phyloP scores from a whole-genome alignment of 1,140 invertebrate genomes.

The Paraescarpia echinospica region DNA sequence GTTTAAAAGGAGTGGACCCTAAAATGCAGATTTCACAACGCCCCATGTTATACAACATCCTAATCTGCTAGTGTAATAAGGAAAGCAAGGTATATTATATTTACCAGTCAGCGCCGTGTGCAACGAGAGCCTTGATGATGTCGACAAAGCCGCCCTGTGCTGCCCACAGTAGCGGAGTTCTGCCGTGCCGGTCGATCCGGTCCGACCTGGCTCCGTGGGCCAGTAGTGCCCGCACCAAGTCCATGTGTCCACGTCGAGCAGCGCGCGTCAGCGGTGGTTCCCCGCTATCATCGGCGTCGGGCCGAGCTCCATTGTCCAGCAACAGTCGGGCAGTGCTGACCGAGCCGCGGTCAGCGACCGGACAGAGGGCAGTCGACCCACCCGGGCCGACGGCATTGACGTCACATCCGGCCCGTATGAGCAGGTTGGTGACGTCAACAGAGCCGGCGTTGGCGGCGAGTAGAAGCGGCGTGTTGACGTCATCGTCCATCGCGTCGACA shows the following conservation, averaged over 20 bases:
- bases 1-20: no score
- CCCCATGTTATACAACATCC: background rate
- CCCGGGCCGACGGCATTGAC: background rate
- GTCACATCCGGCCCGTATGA: slow-evolving; percentile 14
- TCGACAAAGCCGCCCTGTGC: slow-evolving; percentile 16
- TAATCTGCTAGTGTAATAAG: no score
- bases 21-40: slow-evolving; percentile 50
- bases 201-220: slow-evolving; percentile 8
- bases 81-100: slow-evolving; percentile 36
- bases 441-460: slow-evolving; percentile 7
- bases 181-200: background rate
- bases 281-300: background rate
- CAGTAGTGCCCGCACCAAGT: slow-evolving; percentile 23
- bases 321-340: background rate
- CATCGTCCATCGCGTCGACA: slow-evolving; percentile 8
- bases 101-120: slow-evolving; percentile 11
- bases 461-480: slow-evolving; percentile 16
- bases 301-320: slow-evolving; percentile 9
- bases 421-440: background rate
- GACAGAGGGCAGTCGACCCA: slow-evolving; percentile 1
- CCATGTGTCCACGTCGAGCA: background rate
- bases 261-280: slow-evolving; percentile 18
- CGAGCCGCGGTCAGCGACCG: background rate
- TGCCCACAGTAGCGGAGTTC: slow-evolving; percentile 26
- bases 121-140: slow-evolving; percentile 20